phyloP scores from a whole-genome alignment of 2,797 vertebrate species.

The Propithecus deckenii region DNA sequence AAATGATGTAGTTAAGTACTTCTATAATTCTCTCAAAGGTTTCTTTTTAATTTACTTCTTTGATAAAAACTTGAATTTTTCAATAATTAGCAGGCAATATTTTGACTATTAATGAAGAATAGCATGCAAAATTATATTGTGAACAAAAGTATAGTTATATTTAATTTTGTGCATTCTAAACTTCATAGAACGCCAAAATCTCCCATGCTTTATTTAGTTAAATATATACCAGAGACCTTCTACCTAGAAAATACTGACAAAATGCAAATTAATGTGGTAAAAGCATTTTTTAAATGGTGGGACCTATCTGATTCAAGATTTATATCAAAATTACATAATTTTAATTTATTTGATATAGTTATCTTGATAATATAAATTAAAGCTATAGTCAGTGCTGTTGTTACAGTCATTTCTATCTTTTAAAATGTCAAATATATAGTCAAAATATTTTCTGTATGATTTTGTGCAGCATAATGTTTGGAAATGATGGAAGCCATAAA shows the following conservation, averaged over 20 bases:
- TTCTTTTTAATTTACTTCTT: constrained; percentile 19
- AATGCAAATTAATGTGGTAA: not conserved
- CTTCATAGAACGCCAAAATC: not conserved
- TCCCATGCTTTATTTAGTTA: not conserved
- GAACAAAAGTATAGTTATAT: not conserved
- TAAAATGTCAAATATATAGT: not conserved
- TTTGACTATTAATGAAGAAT: not conserved
- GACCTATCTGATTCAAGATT: not conserved
- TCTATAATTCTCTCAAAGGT: not conserved
- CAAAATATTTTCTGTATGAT: not conserved
- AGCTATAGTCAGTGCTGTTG: not conserved
- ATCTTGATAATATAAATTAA: constrained; percentile 27
- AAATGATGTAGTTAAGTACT: not conserved
- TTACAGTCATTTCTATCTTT: not conserved
- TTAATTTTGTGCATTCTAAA: constrained; percentile 37
- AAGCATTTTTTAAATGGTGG: constrained; percentile 24
- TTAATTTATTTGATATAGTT: not conserved
- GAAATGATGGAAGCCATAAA: constrained; percentile 42
- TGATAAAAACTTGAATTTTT: constrained; percentile 35
- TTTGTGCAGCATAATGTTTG: not conserved
- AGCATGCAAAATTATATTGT: not conserved
- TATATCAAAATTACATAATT: constrained; percentile 23
- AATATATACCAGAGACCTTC: not conserved
- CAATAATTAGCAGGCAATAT: not conserved
- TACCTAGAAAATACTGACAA: not conserved